phyloP scores from a whole-genome alignment of 2,113 vertebrate genomes.

The Raja brachyura region DNA sequence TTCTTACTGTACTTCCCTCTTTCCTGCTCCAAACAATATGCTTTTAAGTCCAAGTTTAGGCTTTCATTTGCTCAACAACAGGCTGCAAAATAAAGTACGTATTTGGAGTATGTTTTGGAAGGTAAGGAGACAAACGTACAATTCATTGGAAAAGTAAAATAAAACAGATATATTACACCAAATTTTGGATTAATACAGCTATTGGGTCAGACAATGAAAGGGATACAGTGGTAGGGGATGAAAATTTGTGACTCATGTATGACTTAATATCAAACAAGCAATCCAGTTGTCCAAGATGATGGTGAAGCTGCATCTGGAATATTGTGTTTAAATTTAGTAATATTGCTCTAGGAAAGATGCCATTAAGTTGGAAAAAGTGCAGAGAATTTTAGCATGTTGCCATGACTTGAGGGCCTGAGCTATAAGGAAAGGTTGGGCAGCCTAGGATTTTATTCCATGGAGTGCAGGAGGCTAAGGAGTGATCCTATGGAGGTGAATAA shows the following conservation, averaged over 20 bases:
- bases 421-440: no score
- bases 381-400: no score
- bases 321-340: no score
- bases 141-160: background rate
- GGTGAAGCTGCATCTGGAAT: no score
- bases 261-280: background rate
- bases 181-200: background rate
- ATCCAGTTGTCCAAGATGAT: background rate
- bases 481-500: no score
- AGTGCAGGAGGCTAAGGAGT: no score
- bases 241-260: background rate
- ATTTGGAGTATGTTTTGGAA: background rate
- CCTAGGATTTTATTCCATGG: no score
- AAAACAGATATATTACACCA: no score
- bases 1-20: background rate
- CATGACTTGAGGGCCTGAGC: no score
- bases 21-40: background rate
- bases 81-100: background rate
- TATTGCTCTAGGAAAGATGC: no score
- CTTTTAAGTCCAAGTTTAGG: background rate
- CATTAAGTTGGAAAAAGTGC: no score
- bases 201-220: background rate
- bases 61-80: background rate
- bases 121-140: background rate
- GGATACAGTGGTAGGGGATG: background rate